Base-by-base conservation (phyloP, 64 coral and sea anemone genomes). In the Dendronephthya gigantea region DNA sequence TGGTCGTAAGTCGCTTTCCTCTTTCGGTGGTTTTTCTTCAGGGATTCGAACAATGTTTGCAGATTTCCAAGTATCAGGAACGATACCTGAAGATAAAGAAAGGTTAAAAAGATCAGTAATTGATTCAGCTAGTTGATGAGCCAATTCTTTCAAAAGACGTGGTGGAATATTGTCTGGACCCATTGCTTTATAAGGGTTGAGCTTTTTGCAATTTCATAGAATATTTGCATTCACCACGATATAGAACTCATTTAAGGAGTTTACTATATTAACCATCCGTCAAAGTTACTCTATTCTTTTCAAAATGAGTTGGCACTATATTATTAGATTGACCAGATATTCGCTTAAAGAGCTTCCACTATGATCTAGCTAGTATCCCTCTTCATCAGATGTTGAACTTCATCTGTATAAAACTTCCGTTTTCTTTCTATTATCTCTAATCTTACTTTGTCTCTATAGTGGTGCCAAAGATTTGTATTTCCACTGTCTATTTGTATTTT, bases 141-240 rank as follows among this genome's bases (percentile, higher is more conserved):
- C 65, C 10, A 90, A 85, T 31, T 90, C 89, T 56, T 90, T 90
- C 0, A 88, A 14, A 13, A 88, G 48, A 82, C 68, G 79, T 17
- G 55, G n/a, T 25, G 68, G 66, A 6, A 79, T 41, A 7, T 79
- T 87, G 31, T 75, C 39, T 0, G 86, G 86, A 4, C 86, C 68
- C 31, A 40, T 39, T 16, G 68, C 84, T 35, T 86, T 86, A 35
- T 12, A 38, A 41, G 84, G 38, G 14, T 86, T 11, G 23, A 86
- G 27, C 14, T 49, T 17, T 1, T 41, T 69, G 27, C 84, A 34
- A 86, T 30, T 66, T 68, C 27, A n/a, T 86, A 34, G 69, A 30
- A 90, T 90, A 82, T 88, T 81, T 36, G 52, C 81, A 91, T 91
- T 76, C 35, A 86, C 45, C 19, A 56, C 87, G 43, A 83, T 45